These are phyloP conservation scores for Hermetia illucens DNA, from an alignment of 1,140 invertebrate species.

Conservation along the genomic window DNA sequence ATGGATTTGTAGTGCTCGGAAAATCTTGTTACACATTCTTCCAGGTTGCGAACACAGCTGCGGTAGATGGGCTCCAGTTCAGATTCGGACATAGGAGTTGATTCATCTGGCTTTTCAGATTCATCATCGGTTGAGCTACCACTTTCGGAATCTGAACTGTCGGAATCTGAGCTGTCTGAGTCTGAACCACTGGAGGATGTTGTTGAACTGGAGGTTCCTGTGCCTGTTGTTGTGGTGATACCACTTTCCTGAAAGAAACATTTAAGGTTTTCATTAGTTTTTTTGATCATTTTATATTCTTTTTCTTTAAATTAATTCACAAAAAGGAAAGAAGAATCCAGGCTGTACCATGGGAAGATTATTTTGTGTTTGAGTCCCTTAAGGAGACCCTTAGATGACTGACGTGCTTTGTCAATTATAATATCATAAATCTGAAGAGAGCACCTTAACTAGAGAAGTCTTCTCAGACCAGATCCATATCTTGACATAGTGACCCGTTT, in stretches of 20 bases:
- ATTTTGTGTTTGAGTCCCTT: no score
- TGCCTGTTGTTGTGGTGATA: conserved; percentile 5
- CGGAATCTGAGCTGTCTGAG: conserved; percentile 22
- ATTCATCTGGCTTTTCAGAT: conserved; percentile 12
- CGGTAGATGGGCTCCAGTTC: conserved; percentile 34
- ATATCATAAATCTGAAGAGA: no score
- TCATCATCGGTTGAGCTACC: conserved; percentile 27
- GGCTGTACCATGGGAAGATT: no score
- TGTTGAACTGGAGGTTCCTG: conserved; percentile 5
- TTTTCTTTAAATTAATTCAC: no score
- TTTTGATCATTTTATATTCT: no score
- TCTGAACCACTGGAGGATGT: conserved; percentile 1
- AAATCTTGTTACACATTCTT: conserved; percentile 72
- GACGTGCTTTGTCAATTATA: no score
- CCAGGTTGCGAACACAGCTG: conserved; percentile 58
- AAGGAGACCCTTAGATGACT: no score
- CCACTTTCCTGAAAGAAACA: conserved; percentile 6
- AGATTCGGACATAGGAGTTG: conserved; percentile 26
- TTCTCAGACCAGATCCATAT: no score
- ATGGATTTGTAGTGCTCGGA: conserved; percentile 87
- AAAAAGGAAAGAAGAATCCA: no score
- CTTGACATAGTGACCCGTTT: no score
- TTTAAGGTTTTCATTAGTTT: background rate
- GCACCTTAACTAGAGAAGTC: no score
- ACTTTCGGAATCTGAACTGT: conserved; percentile 31